These are phyloP conservation scores for Aphaenogaster rudis DNA, from an alignment of 1,140 invertebrate genomes.

Conservation along the genomic window DNA sequence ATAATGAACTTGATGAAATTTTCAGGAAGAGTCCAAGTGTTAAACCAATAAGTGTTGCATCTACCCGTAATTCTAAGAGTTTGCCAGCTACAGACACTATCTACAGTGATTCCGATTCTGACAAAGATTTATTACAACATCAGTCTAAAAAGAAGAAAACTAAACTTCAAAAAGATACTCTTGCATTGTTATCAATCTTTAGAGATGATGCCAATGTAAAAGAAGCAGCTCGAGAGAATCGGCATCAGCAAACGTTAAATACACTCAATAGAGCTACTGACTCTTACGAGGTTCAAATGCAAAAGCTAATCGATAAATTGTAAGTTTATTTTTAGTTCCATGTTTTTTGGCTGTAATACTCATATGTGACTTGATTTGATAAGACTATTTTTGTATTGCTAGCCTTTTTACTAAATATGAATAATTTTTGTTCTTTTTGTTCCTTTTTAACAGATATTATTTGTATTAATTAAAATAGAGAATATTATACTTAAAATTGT, in stretches of 20 bases:
- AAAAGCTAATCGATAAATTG: constrained; percentile 9
- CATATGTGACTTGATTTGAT: too few species aligned
- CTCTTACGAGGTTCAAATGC: background rate
- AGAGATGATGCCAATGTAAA: background rate
- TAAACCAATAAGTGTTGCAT: background rate
- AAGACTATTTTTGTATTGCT: too few species aligned
- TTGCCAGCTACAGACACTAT: background rate
- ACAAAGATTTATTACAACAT: background rate
- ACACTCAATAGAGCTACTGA: background rate
- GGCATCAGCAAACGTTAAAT: background rate
- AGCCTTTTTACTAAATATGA: too few species aligned
- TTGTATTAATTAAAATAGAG: too few species aligned
- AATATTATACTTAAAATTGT: too few species aligned
- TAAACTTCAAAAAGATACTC: background rate
- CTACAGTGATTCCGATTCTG: background rate
- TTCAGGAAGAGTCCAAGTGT: constrained; percentile 13
- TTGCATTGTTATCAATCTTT: background rate
- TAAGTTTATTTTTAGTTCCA: background rate
- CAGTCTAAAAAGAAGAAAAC: background rate
- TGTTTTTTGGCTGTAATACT: too few species aligned
- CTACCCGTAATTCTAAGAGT: background rate
- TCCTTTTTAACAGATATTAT: too few species aligned
- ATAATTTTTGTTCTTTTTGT: too few species aligned
- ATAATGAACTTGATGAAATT: constrained; percentile 3
- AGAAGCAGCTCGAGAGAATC: background rate